phyloP scores from a whole-genome alignment of 2,113 vertebrate species.

The Sitta europaea region DNA sequence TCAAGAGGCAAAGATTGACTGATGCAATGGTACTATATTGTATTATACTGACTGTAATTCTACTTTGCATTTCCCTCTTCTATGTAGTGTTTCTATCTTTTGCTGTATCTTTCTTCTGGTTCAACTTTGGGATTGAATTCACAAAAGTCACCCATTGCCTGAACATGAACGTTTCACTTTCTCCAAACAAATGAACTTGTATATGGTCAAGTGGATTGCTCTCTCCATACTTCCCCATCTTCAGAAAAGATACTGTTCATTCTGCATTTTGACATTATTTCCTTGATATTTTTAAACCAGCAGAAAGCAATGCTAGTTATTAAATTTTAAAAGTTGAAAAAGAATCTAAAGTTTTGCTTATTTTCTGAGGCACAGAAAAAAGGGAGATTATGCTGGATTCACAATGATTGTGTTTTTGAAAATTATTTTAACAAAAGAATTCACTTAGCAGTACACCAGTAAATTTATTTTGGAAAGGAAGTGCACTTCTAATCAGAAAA shows the following conservation, averaged over 20 bases:
- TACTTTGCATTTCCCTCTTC: neutral
- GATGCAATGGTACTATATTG: neutral
- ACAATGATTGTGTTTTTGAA: neutral
- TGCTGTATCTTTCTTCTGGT: neutral
- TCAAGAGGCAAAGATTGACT: neutral
- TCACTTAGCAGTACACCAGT: neutral
- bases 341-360: neutral
- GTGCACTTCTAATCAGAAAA: neutral
- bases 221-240: neutral
- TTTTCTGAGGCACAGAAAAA: neutral
- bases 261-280: neutral
- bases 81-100: neutral
- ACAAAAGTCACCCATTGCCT: neutral
- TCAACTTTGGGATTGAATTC: neutral
- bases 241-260: neutral
- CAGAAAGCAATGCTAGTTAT: neutral
- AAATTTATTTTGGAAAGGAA: neutral
- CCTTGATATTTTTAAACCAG: neutral
- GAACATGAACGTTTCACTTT: neutral
- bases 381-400: neutral
- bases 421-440: neutral
- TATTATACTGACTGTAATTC: neutral
- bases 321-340: neutral
- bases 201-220: neutral
- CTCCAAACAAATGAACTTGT: accelerated